These are phyloP conservation scores for Squalus acanthias DNA, from an alignment of 2,797 vertebrate species.

Conservation along the genomic window DNA sequence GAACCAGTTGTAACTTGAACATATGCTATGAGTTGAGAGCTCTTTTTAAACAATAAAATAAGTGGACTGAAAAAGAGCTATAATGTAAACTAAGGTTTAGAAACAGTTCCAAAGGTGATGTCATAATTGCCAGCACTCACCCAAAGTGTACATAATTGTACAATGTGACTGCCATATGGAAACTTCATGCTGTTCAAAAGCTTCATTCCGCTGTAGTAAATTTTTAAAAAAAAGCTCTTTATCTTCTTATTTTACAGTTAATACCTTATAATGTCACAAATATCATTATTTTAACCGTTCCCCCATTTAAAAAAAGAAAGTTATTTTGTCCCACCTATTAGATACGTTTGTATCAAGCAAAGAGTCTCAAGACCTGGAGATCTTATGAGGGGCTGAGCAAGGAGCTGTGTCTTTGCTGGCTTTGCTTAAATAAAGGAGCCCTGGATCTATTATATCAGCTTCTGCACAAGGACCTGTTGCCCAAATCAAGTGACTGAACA, in stretches of 20 bases:
- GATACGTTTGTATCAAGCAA: neutral
- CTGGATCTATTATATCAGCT: neutral
- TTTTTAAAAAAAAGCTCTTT: neutral
- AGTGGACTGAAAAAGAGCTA: slow-evolving; percentile 19
- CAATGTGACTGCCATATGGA: slow-evolving; percentile 28
- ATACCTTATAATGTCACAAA: neutral
- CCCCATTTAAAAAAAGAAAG: neutral
- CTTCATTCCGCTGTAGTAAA: neutral
- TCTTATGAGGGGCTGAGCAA: neutral
- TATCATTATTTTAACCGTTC: neutral
- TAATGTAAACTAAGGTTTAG: slow-evolving; percentile 17
- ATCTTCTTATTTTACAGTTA: neutral
- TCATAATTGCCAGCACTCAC: slow-evolving; percentile 32
- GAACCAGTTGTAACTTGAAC: slow-evolving; percentile 24
- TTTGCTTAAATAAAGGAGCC: neutral
- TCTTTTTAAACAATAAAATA: slow-evolving; percentile 29
- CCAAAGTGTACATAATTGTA: slow-evolving; percentile 23
- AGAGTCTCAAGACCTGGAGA: neutral
- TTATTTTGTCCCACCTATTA: neutral
- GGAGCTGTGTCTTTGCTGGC: neutral
- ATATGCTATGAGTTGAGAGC: slow-evolving; percentile 18
- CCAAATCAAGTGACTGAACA: neutral
- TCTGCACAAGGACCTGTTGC: neutral
- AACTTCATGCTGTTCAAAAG: neutral
- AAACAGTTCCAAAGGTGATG: slow-evolving; percentile 28